Evolutionary conservation across 2,797 vertebrate species (phyloP), one percentile per base, ranked within the genome.

Genomic region (Borostomias antarcticus): DNA sequence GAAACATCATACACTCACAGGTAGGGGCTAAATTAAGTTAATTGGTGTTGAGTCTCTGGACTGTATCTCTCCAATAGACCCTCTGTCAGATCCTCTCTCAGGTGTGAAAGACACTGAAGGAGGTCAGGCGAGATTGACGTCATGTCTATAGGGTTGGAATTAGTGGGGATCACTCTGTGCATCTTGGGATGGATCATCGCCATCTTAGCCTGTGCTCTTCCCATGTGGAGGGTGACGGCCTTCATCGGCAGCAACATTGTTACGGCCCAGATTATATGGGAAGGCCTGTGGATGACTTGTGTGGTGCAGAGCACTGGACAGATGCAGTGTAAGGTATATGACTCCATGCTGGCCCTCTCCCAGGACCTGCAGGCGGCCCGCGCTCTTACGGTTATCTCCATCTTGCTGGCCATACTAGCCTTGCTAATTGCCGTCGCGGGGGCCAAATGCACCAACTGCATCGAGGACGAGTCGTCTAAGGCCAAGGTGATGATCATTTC

Each of bases 171-270:
- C 23, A 67, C 91, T 66, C 86, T 97, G 69, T 91, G 93, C 1
- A 89, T 95, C 74, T 51, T 96, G 81, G 96, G 97, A 64, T 96
- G 96, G 95, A 74, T 96, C 72, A 91, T 95, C 67, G 91, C 91
- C 79, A 94, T 97, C 29, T 66, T 97, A 69, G 89, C 93, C 28
- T 98, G 96, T 0, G 91, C 93, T 0, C 69, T 98, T 8, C 96
- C 96, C 68, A 96, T 94, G 95, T 98, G 96, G 96, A 87, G 89
- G 61, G 96, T 96, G 67, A 91, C 96, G 0, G 95, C 96, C 43
- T 98, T 98, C 89, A 94, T 98, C 62, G 95, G 95, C 65, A 94
- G 83, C 92, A 97, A 93, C 91, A 98, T 98, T 1, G 93, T 98
- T 85, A 95, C 94, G 0, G 93, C 95, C 1, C 95, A 97, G 91